Percentiles rank a stretch among this genome's conserved stretches.
Evolutionary conservation across 2,113 vertebrate genomes (phyloP).

Genomic region (Phalacrocorax pelagicus): DNA sequence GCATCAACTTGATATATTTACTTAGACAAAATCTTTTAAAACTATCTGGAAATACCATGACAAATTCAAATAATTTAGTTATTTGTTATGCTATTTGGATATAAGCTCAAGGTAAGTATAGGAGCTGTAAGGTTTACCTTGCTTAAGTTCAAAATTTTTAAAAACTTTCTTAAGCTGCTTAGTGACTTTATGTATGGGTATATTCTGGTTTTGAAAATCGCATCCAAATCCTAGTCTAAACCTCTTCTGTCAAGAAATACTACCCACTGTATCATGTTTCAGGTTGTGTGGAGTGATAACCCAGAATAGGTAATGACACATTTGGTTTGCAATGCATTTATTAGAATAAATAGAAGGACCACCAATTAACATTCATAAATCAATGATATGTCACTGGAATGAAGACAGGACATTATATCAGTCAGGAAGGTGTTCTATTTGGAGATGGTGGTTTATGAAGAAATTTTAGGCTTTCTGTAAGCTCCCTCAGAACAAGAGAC

Average conservation of each 20-base stretch:
- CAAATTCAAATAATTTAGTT: not conserved
- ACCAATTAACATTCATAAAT: not conserved
- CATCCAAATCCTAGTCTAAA: not conserved
- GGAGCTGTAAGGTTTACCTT: not conserved
- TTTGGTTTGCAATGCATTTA: constrained; percentile 49
- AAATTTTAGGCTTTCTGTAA: not conserved
- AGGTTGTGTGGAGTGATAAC: not conserved
- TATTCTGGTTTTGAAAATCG: not conserved
- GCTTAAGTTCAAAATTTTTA: not conserved
- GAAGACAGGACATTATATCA: not conserved
- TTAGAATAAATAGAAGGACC: constrained; percentile 53
- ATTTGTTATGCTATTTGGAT: not conserved
- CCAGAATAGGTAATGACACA: not conserved
- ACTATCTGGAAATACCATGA: not conserved
- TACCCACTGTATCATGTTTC: not conserved
- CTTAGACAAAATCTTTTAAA: not conserved
- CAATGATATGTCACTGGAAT: not conserved
- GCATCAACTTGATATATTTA: not conserved
- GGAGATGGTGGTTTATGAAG: not conserved
- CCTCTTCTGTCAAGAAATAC: not conserved
- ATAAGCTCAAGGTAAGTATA: not conserved
- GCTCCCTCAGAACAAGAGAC: not conserved
- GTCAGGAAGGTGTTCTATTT: not conserved
- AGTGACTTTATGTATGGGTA: not conserved
- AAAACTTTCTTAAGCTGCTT: not conserved